Conservation (phyloP, 2,113 vertebrate genomes). For the Protobothrops flavoviridis region DNA sequence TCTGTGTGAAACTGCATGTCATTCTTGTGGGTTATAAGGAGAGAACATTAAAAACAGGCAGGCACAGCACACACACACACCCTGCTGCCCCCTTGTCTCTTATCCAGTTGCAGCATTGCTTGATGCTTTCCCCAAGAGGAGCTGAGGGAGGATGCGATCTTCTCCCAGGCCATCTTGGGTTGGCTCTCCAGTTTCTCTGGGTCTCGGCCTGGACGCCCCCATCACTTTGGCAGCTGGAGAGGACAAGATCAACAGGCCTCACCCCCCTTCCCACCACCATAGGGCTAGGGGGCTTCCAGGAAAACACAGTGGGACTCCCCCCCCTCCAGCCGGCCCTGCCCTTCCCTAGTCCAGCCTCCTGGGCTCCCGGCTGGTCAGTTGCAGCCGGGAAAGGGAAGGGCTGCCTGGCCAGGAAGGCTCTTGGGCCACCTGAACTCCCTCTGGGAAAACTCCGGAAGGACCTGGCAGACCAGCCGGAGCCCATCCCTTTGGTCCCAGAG, state of each 20-base stretch:
- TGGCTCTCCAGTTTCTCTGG: background rate
- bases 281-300: background rate
- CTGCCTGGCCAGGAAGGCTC: background rate
- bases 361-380: background rate
- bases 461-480: background rate
- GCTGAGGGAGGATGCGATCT: background rate
- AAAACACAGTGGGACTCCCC: background rate
- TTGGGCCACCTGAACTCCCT: background rate
- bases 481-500: background rate
- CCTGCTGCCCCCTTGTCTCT: background rate
- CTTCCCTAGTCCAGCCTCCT: background rate
- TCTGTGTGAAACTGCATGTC: background rate
- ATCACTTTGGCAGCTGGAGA: background rate
- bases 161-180: background rate
- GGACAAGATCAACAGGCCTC: background rate
- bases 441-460: background rate
- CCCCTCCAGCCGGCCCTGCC: background rate
- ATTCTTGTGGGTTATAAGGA: too few species aligned
- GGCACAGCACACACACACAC: background rate
- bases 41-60: background rate
- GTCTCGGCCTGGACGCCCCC: background rate
- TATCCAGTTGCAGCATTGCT: background rate
- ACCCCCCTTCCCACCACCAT: background rate
- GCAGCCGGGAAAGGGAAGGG: background rate
- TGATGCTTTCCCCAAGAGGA: background rate